Conservation (phyloP, 2,888 invertebrate species). For the Ptilodon capucinus region DNA sequence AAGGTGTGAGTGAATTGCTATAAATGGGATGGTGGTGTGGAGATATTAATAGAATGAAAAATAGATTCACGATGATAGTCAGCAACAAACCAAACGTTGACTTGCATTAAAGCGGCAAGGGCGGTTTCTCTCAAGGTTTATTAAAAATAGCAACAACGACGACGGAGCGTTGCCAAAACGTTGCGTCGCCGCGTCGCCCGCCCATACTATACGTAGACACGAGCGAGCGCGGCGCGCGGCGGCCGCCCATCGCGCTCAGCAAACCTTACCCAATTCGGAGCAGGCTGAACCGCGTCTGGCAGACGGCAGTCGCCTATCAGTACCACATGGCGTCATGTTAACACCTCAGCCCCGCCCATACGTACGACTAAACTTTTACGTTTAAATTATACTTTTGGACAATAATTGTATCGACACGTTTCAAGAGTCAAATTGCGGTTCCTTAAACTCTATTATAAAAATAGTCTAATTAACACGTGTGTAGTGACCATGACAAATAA, state of each 20-base stretch:
- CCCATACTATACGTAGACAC: slow-evolving; percentile 64
- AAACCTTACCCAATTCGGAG: slow-evolving; percentile 61
- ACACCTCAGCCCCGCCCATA: not conserved
- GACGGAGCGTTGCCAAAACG: slow-evolving; percentile 76
- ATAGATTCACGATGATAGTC: slow-evolving; percentile 43
- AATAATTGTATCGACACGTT: too few relatives aligned
- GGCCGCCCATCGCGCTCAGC: slow-evolving; percentile 47
- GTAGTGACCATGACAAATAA: slow-evolving; percentile 7
- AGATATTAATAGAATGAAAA: slow-evolving; percentile 47
- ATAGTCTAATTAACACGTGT: not conserved
- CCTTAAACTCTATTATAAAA: not conserved
- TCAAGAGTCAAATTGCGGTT: too few relatives aligned
- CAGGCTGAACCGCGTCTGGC: slow-evolving; percentile 28
- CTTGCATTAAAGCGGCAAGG: slow-evolving; percentile 68
- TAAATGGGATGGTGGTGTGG: slow-evolving; percentile 46
- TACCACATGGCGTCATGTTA: slow-evolving; percentile 5
- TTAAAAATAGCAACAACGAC: slow-evolving; percentile 67
- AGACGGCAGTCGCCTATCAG: slow-evolving; percentile 13
- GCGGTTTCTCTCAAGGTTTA: slow-evolving; percentile 79
- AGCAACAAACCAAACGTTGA: slow-evolving; percentile 46
- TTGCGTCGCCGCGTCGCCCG: slow-evolving; percentile 63
- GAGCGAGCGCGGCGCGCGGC: slow-evolving; percentile 43
- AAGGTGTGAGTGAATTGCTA: slow-evolving; percentile 47
- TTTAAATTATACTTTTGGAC: not conserved
- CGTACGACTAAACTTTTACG: not conserved